Evolutionary conservation across 2,888 invertebrate genomes (phyloP).

Genomic region (Lapara coniferarum): DNA sequence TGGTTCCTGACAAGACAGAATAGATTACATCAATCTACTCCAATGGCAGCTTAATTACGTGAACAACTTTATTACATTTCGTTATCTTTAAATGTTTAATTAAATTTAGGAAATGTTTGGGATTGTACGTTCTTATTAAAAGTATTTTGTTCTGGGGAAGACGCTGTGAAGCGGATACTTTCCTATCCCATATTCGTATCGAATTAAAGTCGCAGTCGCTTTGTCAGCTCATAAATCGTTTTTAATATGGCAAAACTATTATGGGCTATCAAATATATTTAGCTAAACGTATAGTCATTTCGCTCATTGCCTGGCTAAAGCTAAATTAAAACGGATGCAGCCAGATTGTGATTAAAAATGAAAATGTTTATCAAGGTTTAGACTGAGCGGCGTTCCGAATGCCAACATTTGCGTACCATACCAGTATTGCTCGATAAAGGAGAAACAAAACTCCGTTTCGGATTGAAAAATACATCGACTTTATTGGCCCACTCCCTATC

Average conservation of each 20-base stretch:
- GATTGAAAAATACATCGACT: constrained; percentile 12
- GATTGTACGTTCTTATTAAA: neutral
- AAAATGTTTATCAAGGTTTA: neutral
- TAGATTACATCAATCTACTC: constrained; percentile 41
- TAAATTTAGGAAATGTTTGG: constrained; percentile 8
- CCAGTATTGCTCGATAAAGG: too few species aligned
- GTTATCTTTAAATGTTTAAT: constrained; percentile 26
- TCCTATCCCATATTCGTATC: too few species aligned
- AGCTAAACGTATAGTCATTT: too few species aligned
- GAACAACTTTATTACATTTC: constrained; percentile 31
- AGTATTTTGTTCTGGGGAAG: too few species aligned
- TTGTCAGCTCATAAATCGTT: too few species aligned
- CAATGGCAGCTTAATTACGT: constrained; percentile 34
- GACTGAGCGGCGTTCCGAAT: neutral
- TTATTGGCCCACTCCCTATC: neutral
- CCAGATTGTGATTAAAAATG: neutral
- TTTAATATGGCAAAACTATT: too few species aligned
- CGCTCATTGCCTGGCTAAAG: too few species aligned
- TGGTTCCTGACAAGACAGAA: constrained; percentile 45
- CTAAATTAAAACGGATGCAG: too few species aligned
- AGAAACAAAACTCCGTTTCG: neutral
- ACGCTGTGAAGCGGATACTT: too few species aligned
- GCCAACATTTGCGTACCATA: neutral
- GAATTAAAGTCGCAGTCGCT: too few species aligned
- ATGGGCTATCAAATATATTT: too few species aligned